Evolutionary conservation across 1,140 invertebrate species (phyloP).

Genomic region (Phymorhynchus buccinoides): DNA sequence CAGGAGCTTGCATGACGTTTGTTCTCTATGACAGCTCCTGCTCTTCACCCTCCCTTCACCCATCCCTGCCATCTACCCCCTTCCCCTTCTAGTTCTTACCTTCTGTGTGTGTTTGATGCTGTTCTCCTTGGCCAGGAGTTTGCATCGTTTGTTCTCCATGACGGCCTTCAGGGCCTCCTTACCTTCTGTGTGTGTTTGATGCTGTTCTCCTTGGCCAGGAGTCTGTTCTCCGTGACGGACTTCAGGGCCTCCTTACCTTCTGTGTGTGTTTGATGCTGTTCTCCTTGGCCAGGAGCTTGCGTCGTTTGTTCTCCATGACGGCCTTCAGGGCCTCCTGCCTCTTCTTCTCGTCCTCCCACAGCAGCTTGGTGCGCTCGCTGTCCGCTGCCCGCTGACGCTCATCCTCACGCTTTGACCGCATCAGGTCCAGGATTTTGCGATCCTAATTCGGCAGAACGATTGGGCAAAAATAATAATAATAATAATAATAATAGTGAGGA

Average conservation of each 20-base stretch:
- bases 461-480: background rate
- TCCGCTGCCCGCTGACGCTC: slow-evolving; percentile 44
- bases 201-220: slow-evolving; percentile 54
- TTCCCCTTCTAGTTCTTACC: slow-evolving; percentile 40
- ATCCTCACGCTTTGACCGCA: slow-evolving; percentile 54
- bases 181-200: slow-evolving; percentile 51
- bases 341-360: slow-evolving; percentile 57
- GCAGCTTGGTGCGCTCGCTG: slow-evolving; percentile 45
- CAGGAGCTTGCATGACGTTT: no score
- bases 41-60: no score
- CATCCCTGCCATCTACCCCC: no score
- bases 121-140: slow-evolving; percentile 53
- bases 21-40: no score
- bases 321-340: slow-evolving; percentile 48
- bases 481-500: no score
- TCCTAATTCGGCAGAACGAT: no score
- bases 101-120: slow-evolving; percentile 47
- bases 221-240: slow-evolving; percentile 50
- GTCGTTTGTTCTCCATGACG: slow-evolving; percentile 55
- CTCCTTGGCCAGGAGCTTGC: slow-evolving; percentile 52
- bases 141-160: slow-evolving; percentile 55
- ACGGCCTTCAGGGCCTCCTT: slow-evolving; percentile 44
- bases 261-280: slow-evolving; percentile 49
- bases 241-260: slow-evolving; percentile 51
- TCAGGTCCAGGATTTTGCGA: slow-evolving; percentile 58